Conservation (phyloP, 2,113 vertebrate genomes). For the Caranx ignobilis region DNA sequence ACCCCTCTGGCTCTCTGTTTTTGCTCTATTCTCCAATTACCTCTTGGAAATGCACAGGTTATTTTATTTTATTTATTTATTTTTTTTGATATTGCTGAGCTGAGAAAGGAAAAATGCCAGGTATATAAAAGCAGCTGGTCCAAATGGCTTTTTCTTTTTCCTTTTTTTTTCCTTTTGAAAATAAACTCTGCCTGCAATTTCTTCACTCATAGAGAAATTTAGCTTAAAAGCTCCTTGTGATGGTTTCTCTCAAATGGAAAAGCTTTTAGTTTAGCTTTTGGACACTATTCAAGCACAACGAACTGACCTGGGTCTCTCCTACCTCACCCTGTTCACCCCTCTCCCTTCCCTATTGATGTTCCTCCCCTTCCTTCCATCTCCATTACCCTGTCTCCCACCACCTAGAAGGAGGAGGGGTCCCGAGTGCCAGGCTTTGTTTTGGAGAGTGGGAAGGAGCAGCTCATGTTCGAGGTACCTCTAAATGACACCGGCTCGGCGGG, state of each 20-base stretch:
- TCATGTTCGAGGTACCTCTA: constrained; percentile 95
- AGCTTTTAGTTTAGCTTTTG: constrained; percentile 74
- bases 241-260: constrained; percentile 72
- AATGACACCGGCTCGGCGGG: constrained; percentile 96
- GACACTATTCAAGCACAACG: constrained; percentile 41
- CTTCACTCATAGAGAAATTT: constrained; percentile 46
- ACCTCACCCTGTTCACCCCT: constrained; percentile 5
- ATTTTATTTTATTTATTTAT: constrained; percentile 21
- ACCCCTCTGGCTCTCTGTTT: constrained; percentile 47
- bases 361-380: neutral
- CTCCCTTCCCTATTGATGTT: constrained; percentile 1
- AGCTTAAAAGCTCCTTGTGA: constrained; percentile 55
- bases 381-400: neutral
- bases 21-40: constrained; percentile 67
- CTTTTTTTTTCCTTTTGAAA: constrained; percentile 27
- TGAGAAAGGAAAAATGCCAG: constrained; percentile 44
- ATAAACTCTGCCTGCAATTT: constrained; percentile 44
- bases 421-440: constrained; percentile 59
- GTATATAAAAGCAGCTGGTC: constrained; percentile 56
- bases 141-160: constrained; percentile 52
- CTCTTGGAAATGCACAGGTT: constrained; percentile 66
- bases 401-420: constrained; percentile 77
- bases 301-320: constrained; percentile 47
- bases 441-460: constrained; percentile 90
- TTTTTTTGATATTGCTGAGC: constrained; percentile 66